Evolutionary conservation across 2,888 invertebrate genomes (phyloP).

Genomic region (Dinocampus coccinellae): DNA sequence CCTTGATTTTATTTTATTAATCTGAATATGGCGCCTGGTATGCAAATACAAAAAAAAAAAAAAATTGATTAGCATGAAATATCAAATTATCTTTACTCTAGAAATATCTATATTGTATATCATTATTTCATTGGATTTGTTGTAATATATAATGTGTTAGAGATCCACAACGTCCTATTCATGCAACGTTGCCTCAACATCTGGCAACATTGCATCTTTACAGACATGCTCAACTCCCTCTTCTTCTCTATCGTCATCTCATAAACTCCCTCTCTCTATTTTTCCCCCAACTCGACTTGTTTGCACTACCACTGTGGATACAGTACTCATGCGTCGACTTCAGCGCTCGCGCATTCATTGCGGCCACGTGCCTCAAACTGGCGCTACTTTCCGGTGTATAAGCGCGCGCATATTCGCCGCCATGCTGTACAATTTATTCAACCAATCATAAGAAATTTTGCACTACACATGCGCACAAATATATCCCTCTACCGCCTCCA

Average conservation of each 20-base stretch:
- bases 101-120: not conserved
- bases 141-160: not conserved
- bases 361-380: slow-evolving; percentile 46
- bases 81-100: slow-evolving; percentile 3
- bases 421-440: slow-evolving; percentile 46
- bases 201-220: slow-evolving; percentile 41
- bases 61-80: slow-evolving; percentile 8
- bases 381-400: slow-evolving; percentile 47
- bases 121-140: not conserved
- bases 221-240: not conserved
- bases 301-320: not conserved
- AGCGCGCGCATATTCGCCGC: slow-evolving; percentile 48
- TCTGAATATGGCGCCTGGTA: not conserved
- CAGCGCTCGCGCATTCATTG: slow-evolving; percentile 46
- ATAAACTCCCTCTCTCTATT: not conserved
- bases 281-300: not conserved
- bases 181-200: slow-evolving; percentile 36
- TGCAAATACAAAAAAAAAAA: not conserved
- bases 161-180: not conserved
- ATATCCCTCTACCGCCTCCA: slow-evolving; percentile 48
- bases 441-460: slow-evolving; percentile 36
- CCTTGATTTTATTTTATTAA: not conserved
- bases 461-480: slow-evolving; percentile 39
- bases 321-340: slow-evolving; percentile 46
- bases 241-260: not conserved